A percentile compares a stretch with the other conserved stretches of the same genome.
Conservation (phyloP, 2,888 invertebrate species). For the Lottia scabra region DNA sequence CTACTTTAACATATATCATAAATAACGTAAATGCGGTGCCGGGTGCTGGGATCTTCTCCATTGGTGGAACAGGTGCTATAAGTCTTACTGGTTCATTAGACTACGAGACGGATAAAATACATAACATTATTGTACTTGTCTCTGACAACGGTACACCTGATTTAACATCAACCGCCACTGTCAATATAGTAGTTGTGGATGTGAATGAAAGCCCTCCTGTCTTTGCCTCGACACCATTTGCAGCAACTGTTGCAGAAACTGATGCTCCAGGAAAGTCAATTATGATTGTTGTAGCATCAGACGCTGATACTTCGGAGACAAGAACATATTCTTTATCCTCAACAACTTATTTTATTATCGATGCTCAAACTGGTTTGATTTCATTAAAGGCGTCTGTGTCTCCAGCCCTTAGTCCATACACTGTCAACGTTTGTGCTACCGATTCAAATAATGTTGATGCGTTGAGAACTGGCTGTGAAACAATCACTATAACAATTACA, state of each 20-base stretch:
- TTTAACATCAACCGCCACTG: conserved; percentile 37
- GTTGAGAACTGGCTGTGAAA: conserved; percentile 22
- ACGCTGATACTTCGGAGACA: conserved; percentile 39
- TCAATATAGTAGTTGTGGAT: conserved; percentile 43
- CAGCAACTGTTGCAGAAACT: conserved; percentile 31
- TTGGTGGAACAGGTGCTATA: conserved; percentile 34
- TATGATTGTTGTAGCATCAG: conserved; percentile 41
- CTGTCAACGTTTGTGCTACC: conserved; percentile 27
- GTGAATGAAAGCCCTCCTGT: conserved; percentile 54
- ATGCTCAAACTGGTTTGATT: conserved; percentile 28
- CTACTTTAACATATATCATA: conserved; percentile 31
- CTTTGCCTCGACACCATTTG: conserved; percentile 34
- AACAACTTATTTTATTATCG: conserved; percentile 31
- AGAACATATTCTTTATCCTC: conserved; percentile 39
- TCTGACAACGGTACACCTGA: conserved; percentile 41
- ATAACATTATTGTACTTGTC: conserved; percentile 43
- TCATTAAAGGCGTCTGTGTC: conserved; percentile 25
- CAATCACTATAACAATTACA: conserved; percentile 45
- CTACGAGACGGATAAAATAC: conserved; percentile 41
- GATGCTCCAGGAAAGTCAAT: conserved; percentile 32
- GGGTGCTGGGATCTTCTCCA: conserved; percentile 30
- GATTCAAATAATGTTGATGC: conserved; percentile 28
- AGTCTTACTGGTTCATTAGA: conserved; percentile 41
- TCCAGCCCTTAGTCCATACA: conserved; percentile 19
- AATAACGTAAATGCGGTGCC: conserved; percentile 35